phyloP scores from a whole-genome alignment of 2,797 vertebrate species.

The Pseudochirops cupreus region DNA sequence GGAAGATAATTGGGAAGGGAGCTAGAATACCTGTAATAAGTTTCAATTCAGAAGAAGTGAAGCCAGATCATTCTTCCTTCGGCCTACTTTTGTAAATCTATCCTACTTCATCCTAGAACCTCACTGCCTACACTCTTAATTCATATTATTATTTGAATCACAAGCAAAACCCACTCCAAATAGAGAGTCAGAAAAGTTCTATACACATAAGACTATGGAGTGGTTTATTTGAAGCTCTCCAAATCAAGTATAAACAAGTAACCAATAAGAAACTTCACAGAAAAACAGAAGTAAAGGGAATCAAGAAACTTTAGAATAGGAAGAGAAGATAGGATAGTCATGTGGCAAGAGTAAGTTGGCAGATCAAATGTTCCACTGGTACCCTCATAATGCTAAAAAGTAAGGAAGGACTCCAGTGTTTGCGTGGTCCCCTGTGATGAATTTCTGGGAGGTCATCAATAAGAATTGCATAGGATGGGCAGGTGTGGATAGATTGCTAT shows the following conservation, averaged over 20 bases:
- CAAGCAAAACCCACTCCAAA: slow-evolving; percentile 8
- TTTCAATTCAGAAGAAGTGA: background rate
- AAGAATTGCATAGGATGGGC: background rate
- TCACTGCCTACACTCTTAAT: background rate
- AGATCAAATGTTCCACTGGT: background rate
- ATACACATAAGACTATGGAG: background rate
- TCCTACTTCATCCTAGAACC: background rate
- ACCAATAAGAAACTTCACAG: background rate
- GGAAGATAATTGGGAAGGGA: too few relatives aligned
- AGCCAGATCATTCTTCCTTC: background rate
- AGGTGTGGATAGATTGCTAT: background rate
- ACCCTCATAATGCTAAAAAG: background rate
- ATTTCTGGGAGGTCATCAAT: background rate
- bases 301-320: background rate
- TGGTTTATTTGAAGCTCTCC: background rate
- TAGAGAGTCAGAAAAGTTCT: background rate
- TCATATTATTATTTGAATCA: background rate
- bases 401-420: background rate
- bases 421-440: background rate
- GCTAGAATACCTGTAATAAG: background rate
- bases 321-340: background rate
- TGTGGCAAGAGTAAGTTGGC: background rate
- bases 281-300: background rate
- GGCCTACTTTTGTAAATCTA: background rate
- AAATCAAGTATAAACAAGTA: slow-evolving; percentile 27